Conservation (phyloP, 2,797 vertebrate species). For the Acanthopagrus latus region DNA sequence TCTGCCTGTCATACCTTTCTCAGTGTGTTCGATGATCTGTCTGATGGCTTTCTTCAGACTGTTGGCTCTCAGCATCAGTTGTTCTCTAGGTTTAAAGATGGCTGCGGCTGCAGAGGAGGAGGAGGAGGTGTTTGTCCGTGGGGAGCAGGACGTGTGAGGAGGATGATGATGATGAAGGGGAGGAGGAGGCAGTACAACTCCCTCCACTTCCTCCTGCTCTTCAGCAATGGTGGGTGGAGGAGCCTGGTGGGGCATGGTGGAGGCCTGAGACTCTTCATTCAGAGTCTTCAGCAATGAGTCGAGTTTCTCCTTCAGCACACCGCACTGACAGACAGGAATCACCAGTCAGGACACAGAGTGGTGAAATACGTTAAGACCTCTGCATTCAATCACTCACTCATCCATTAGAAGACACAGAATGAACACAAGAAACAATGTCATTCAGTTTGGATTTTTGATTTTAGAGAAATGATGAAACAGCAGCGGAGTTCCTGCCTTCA, state of each 20-base stretch:
- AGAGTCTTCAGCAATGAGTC: conserved; percentile 94
- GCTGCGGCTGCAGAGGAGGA: conserved; percentile 65
- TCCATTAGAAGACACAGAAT: too few species aligned
- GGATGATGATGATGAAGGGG: not conserved
- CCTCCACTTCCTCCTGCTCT: conserved; percentile 90
- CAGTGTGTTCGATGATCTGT: conserved; percentile 97
- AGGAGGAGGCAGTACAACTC: conserved; percentile 63
- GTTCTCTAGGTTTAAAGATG: conserved; percentile 94
- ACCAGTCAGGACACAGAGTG: too few species aligned
- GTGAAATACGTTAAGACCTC: too few species aligned
- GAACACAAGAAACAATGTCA: too few species aligned
- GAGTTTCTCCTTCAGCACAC: conserved; percentile 95
- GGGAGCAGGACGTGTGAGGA: conserved; percentile 71
- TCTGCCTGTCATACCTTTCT: conserved; percentile 88
- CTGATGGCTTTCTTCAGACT: conserved; percentile 98
- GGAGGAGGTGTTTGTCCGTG: conserved; percentile 67
- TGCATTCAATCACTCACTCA: too few species aligned
- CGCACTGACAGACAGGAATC: conserved; percentile 84
- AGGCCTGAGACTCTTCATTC: conserved; percentile 94
- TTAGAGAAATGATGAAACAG: too few species aligned
- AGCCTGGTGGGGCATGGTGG: conserved; percentile 81
- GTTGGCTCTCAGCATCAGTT: conserved; percentile 97
- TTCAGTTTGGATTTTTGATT: too few species aligned
- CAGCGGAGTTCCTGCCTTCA: too few species aligned
- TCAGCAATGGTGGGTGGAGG: conserved; percentile 93